phyloP scores from a whole-genome alignment of 30 jellyfish, hydroid and myxozoan species.

The Rhopilema esculentum region DNA sequence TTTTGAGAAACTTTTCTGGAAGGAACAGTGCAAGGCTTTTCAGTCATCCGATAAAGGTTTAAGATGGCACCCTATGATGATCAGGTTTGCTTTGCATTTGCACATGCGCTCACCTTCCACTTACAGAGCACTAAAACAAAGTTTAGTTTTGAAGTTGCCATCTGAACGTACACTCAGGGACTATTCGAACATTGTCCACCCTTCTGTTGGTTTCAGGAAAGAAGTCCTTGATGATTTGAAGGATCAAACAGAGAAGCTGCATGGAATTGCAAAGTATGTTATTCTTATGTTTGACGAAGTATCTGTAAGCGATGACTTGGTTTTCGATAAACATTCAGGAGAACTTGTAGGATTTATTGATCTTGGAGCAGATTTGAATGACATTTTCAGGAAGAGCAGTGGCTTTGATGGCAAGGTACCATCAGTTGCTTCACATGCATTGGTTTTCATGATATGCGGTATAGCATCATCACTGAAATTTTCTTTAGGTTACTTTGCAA shows the following conservation, averaged over 20 bases:
- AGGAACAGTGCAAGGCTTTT: neutral
- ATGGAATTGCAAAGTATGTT: conserved; percentile 13
- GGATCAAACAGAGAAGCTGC: neutral
- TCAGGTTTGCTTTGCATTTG: conserved; percentile 8
- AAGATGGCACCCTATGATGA: conserved; percentile 1
- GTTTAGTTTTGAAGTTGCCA: conserved; percentile 1
- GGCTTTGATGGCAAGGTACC: neutral
- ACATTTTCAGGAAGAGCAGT: neutral
- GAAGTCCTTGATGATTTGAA: neutral
- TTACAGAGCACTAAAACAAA: conserved; percentile 17
- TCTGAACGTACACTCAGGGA: conserved; percentile 15
- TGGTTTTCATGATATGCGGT: conserved; percentile 4
- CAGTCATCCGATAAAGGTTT: neutral
- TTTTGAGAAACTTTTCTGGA: conserved; percentile 1
- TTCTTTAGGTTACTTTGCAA: conserved; percentile 7
- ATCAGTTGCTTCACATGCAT: conserved; percentile 14
- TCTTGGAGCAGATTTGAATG: conserved; percentile 4
- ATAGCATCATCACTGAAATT: conserved; percentile 11
- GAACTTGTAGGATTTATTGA: conserved; percentile 1
- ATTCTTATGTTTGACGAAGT: neutral
- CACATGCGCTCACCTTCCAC: conserved; percentile 30
- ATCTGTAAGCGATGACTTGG: conserved; percentile 4
- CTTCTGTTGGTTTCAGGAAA: conserved; percentile 8
- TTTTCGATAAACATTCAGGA: neutral
- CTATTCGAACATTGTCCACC: conserved; percentile 25